Evolutionary conservation across 2,113 vertebrate genomes (phyloP).

Genomic region (Genyomyrus donnyi): DNA sequence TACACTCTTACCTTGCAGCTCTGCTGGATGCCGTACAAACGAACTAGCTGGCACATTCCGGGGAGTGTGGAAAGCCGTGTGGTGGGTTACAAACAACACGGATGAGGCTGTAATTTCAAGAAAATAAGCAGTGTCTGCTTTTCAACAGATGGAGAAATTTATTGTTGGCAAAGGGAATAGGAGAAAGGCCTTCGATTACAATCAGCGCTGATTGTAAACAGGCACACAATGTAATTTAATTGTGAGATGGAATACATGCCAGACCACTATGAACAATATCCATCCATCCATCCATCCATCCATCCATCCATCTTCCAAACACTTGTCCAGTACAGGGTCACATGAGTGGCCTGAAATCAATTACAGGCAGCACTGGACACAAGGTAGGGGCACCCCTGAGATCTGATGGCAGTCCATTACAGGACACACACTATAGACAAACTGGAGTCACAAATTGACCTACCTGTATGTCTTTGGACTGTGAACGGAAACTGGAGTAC

Average conservation of each 20-base stretch:
- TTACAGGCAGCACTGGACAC: neutral
- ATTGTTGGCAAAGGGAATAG: neutral
- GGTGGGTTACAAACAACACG: neutral
- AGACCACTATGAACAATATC: neutral
- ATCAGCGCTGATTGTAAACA: neutral
- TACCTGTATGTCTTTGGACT: neutral
- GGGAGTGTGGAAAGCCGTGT: neutral
- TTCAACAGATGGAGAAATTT: slow-evolving; percentile 2
- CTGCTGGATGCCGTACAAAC: neutral
- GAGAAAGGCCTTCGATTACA: neutral
- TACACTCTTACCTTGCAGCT: neutral
- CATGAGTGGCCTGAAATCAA: neutral
- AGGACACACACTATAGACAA: neutral
- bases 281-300: neutral
- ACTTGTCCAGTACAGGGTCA: neutral
- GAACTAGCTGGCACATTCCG: neutral
- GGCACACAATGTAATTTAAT: neutral
- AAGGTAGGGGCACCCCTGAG: neutral
- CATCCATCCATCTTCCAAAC: neutral
- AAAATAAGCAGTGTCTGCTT: neutral
- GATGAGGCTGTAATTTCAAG: neutral
- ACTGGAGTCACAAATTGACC: neutral
- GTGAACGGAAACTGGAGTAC: neutral
- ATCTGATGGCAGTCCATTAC: neutral
- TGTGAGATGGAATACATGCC: neutral